A percentile compares a stretch with the other conserved stretches of the same genome.
These are phyloP conservation scores for Babylonia areolata DNA, from an alignment of 1,140 invertebrate species.

Conservation along the genomic window DNA sequence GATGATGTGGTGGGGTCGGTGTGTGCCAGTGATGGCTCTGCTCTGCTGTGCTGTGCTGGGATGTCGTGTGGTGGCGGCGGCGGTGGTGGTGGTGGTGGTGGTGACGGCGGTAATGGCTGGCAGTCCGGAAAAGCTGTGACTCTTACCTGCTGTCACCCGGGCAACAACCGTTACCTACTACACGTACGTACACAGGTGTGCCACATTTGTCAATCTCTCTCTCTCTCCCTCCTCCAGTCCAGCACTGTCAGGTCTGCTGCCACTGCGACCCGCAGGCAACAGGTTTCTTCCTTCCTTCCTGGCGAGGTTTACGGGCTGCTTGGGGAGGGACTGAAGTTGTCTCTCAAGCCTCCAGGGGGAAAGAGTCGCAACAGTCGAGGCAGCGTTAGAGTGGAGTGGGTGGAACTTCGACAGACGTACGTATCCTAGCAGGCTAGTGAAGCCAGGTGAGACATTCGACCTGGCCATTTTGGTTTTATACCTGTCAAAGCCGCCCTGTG, in stretches of 20 bases:
- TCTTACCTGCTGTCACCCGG: slow-evolving; percentile 18
- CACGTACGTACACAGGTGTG: slow-evolving; percentile 10
- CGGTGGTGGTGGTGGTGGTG: no score
- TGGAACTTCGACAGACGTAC: not conserved
- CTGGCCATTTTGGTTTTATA: slow-evolving; percentile 35
- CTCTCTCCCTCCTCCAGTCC: no score
- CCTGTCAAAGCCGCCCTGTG: slow-evolving; percentile 32
- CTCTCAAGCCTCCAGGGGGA: not conserved
- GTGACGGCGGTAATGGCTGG: not conserved
- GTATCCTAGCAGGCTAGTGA: not conserved
- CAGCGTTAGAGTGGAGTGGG: not conserved
- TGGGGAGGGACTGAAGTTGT: not conserved
- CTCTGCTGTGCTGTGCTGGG: not conserved
- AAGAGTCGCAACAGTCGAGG: not conserved
- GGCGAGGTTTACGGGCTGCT: not conserved
- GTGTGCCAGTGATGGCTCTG: no score
- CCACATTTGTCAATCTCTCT: not conserved
- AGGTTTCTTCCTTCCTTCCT: not conserved
- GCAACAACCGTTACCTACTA: slow-evolving; percentile 14
- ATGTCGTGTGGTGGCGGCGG: not conserved
- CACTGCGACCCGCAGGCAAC: no score
- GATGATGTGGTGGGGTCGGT: no score
- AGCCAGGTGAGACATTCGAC: slow-evolving; percentile 33
- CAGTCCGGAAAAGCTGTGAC: not conserved
- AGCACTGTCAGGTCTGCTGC: no score